Evolutionary conservation across 2,113 vertebrate genomes (phyloP), one percentile per base, ranked within the genome.

Genomic region (Epinephelus moara): DNA sequence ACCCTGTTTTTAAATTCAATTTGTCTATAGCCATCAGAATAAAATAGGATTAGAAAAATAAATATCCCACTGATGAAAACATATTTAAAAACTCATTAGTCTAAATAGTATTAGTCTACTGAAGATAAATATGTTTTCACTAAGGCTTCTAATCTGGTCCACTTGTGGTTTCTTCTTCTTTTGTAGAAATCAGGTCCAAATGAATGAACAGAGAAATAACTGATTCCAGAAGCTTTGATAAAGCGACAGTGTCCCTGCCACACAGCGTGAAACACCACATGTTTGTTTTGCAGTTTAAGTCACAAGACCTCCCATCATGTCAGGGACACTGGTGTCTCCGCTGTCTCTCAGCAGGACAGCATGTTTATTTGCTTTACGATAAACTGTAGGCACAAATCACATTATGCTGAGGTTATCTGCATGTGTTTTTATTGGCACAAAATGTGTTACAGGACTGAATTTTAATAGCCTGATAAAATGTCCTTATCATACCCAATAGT

Each of bases 311-410:
- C 14, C 7, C 40, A 6, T 56, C 25, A 14, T 50, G 60, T 64
- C 49, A 55, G 59, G 23, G 61, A 68, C 23, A 37, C 18, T 23
- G 30, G 25, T 23, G 69, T 53, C 67, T 15, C 37, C 23, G 30
- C 33, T 14, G 21, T 40, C 61, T 52, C 13, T 76, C 66, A 18
- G 21, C 45, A 50, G 63, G 59, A 50, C 61, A 17, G 33, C 0
- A 6, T 75, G 64, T 82, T 82, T 61, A 45, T 82, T 71, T 64
- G 30, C 25, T 47, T 19, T 61, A 19, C 3, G 1, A n/a, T 52
- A 30, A 74, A 60, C 56, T 11, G 19, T 21, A 11, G 21, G 10
- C 15, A 60, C 45, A 40, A 40, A 52, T 50, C 8, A 59, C 8
- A 49, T 63, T 7, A 21, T 49, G 40, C 37, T 30, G 33, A 30